These are phyloP conservation scores for Hippoglossus stenolepis DNA, from an alignment of 2,113 vertebrate species.

Conservation along the genomic window DNA sequence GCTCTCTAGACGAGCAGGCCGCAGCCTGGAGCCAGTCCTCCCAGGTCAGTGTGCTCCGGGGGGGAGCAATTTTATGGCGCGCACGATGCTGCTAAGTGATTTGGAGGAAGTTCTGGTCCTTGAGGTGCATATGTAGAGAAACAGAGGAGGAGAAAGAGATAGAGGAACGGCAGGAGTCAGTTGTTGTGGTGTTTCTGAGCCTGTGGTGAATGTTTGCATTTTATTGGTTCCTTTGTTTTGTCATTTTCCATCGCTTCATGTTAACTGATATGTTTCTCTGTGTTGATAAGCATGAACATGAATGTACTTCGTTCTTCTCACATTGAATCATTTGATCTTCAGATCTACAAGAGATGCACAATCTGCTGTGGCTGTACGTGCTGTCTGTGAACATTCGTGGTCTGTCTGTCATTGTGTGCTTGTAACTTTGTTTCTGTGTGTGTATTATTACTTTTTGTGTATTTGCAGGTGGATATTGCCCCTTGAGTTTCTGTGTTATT, in stretches of 20 bases:
- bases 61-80: conserved; percentile 82
- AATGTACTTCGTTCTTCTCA: conserved; percentile 32
- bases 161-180: conserved; percentile 43
- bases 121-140: conserved; percentile 55
- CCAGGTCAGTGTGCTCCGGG: conserved; percentile 87
- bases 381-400: conserved; percentile 20
- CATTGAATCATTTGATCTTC: conserved; percentile 51
- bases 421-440: conserved; percentile 19
- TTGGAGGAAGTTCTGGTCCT: conserved; percentile 56
- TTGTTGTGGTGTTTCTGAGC: conserved; percentile 46
- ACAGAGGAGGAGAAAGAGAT: conserved; percentile 5
- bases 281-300: conserved; percentile 43
- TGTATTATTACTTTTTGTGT: conserved; percentile 11
- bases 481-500: conserved; percentile 1
- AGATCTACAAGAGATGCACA: conserved; percentile 48
- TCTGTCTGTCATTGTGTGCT: conserved; percentile 27
- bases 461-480: conserved; percentile 45
- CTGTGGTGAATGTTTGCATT: conserved; percentile 52
- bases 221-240: conserved; percentile 38
- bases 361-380: conserved; percentile 48
- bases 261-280: neutral
- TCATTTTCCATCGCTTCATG: conserved; percentile 30
- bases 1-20: conserved; percentile 85
- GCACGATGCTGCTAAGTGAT: conserved; percentile 56
- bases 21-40: conserved; percentile 86